These are phyloP conservation scores for Drosophila hawaiiensis DNA, from an alignment of 2,888 invertebrate species.

Conservation along the genomic window DNA sequence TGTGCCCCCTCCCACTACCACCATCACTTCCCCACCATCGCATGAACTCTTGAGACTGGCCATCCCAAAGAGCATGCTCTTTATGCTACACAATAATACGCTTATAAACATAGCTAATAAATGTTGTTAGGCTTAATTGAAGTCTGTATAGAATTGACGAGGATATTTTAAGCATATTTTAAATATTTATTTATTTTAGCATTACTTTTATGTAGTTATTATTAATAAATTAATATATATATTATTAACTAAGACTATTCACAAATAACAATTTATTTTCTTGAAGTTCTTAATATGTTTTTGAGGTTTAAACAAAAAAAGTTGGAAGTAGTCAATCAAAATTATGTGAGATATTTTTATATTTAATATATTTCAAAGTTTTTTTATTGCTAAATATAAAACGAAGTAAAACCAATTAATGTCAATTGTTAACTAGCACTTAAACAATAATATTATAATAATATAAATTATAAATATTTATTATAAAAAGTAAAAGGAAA, in stretches of 20 bases:
- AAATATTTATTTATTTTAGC: neutral
- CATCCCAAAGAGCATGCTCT: slow-evolving; percentile 28
- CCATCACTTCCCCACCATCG: neutral
- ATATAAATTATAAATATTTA: neutral
- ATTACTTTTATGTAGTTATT: neutral
- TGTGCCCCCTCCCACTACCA: neutral
- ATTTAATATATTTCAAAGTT: neutral
- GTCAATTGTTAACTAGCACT: neutral
- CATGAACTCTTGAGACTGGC: slow-evolving; percentile 23
- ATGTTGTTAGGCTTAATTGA: neutral
- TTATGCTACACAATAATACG: slow-evolving; percentile 7
- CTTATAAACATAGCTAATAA: neutral
- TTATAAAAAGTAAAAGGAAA: neutral
- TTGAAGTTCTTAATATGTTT: neutral
- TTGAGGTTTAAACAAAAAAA: neutral
- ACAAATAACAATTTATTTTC: neutral
- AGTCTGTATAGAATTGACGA: neutral
- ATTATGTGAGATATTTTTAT: neutral
- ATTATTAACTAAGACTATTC: neutral
- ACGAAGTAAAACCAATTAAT: neutral
- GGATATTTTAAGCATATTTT: neutral
- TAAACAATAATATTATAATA: neutral
- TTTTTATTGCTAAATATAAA: neutral
- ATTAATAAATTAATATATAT: neutral
- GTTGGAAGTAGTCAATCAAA: neutral